Percentiles rank a stretch among this genome's conserved stretches.
Evolutionary conservation across 2,113 vertebrate genomes (phyloP).

Genomic region (Lophius piscatorius): DNA sequence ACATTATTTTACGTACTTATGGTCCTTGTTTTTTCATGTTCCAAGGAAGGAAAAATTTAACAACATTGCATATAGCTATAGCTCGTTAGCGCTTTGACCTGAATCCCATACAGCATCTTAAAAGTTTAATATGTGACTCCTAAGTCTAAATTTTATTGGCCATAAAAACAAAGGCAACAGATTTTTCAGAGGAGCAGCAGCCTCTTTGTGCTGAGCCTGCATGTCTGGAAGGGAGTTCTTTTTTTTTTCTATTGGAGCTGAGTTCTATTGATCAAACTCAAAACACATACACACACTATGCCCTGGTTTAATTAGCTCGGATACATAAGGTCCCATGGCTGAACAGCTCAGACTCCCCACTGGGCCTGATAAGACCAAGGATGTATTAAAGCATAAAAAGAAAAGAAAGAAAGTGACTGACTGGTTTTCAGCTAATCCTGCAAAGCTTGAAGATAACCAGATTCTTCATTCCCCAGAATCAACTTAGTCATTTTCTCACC

Average conservation of each 20-base stretch:
- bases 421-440: slow-evolving; percentile 60
- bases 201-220: slow-evolving; percentile 17
- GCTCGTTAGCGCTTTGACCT: too few species aligned
- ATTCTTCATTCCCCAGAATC: slow-evolving; percentile 59
- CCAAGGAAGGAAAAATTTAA: too few species aligned
- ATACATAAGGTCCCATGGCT: slow-evolving; percentile 37
- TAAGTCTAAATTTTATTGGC: too few species aligned
- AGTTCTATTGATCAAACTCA: slow-evolving; percentile 51
- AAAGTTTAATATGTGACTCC: too few species aligned
- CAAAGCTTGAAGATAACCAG: slow-evolving; percentile 33
- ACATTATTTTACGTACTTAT: too few species aligned
- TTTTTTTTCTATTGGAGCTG: slow-evolving; percentile 33
- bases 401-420: slow-evolving; percentile 41
- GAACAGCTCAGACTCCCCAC: slow-evolving; percentile 50
- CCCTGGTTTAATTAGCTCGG: slow-evolving; percentile 68
- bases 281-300: slow-evolving; percentile 3
- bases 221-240: slow-evolving; percentile 8
- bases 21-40: too few species aligned
- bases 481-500: slow-evolving; percentile 19
- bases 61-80: too few species aligned
- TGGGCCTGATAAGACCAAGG: slow-evolving; percentile 53
- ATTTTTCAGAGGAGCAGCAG: slow-evolving; percentile 9
- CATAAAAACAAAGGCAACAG: neutral
- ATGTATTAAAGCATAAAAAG: slow-evolving; percentile 49
- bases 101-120: too few species aligned